These are phyloP conservation scores for Thalpophila matura DNA, from an alignment of 2,888 invertebrate genomes.

Conservation along the genomic window DNA sequence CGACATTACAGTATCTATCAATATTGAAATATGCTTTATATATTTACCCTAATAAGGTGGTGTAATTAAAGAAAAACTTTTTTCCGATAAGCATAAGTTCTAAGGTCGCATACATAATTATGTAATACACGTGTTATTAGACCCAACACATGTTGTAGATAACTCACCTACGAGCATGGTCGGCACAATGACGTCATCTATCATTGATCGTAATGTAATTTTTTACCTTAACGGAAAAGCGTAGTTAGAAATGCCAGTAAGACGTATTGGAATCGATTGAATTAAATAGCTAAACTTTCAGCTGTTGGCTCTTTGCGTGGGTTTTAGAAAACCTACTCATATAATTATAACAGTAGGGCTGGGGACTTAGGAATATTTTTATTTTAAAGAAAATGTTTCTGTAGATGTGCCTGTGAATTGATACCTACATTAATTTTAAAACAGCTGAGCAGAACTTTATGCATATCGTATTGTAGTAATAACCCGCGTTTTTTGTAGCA, in stretches of 20 bases:
- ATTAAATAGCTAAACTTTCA: constrained; percentile 17
- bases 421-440: no score
- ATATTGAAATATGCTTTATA: no score
- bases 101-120: background rate
- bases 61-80: no score
- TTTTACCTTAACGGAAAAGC: constrained; percentile 34
- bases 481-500: no score
- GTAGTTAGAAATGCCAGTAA: constrained; percentile 21
- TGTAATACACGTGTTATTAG: background rate
- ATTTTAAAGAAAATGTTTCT: no score
- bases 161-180: background rate
- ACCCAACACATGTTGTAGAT: constrained; percentile 9
- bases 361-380: no score
- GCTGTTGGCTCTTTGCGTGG: constrained; percentile 11
- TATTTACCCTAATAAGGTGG: no score
- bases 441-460: no score
- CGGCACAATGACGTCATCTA: constrained; percentile 48
- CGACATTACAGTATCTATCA: no score
- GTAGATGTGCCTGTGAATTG: no score
- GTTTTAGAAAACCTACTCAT: background rate
- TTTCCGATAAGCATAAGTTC: background rate
- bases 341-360: no score
- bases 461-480: no score
- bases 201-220: constrained; percentile 48
- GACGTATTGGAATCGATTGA: constrained; percentile 33